Evolutionary conservation across 2,113 vertebrate genomes (phyloP).

Genomic region (Percina caprodes): DNA sequence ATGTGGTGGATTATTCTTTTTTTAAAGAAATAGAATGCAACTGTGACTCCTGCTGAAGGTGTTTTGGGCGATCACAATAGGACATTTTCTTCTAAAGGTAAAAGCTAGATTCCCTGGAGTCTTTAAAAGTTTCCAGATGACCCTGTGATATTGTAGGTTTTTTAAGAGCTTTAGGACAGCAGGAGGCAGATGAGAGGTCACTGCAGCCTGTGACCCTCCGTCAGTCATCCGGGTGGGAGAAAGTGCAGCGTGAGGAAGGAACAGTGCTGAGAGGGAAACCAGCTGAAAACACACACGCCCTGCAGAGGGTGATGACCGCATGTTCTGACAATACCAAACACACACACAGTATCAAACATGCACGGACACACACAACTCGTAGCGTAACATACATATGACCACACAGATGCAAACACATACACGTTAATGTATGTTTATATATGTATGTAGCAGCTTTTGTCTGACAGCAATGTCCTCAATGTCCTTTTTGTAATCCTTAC

Average conservation of each 20-base stretch:
- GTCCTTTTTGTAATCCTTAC: not conserved
- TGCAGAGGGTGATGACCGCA: slow-evolving; percentile 55
- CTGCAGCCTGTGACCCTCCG: slow-evolving; percentile 39
- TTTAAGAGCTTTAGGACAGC: slow-evolving; percentile 14
- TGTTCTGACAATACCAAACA: slow-evolving; percentile 20
- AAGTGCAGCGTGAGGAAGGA: slow-evolving; percentile 19
- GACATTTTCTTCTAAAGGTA: not conserved
- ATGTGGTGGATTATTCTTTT: not conserved
- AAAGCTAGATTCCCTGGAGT: not conserved
- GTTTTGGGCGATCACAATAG: not conserved
- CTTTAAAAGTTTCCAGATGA: not conserved
- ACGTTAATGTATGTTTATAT: not conserved
- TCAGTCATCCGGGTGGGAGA: slow-evolving; percentile 33
- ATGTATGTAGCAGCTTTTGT: slow-evolving; percentile 23
- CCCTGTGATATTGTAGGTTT: slow-evolving; percentile 17
- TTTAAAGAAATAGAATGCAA: not conserved
- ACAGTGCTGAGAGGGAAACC: slow-evolving; percentile 45
- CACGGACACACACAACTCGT: slow-evolving; percentile 3
- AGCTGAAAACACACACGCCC: slow-evolving; percentile 66
- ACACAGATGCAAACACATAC: not conserved
- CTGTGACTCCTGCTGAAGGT: not conserved
- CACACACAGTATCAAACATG: slow-evolving; percentile 21
- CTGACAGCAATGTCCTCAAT: slow-evolving; percentile 24
- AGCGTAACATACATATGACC: not conserved
- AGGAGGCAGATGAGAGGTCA: slow-evolving; percentile 48